A percentile compares a stretch with the other conserved stretches of the same genome.
phyloP scores from a whole-genome alignment of 1,140 invertebrate genomes.

The Rhynchophorus ferrugineus region DNA sequence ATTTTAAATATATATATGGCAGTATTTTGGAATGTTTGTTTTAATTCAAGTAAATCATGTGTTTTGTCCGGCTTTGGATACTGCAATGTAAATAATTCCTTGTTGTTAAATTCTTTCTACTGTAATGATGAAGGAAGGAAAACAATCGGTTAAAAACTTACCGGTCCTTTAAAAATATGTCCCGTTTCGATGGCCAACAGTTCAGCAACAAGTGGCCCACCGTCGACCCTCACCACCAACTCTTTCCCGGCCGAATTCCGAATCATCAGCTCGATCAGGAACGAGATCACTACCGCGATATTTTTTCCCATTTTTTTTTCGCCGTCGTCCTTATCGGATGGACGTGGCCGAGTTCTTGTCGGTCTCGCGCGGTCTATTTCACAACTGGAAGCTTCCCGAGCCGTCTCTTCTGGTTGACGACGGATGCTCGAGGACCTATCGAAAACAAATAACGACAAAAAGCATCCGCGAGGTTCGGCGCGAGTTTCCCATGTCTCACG shows the following conservation, averaged over 20 bases:
- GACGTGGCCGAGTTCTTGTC: too few species aligned
- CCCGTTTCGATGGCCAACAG: slow-evolving; percentile 40
- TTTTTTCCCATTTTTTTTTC: background rate
- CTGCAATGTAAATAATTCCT: too few species aligned
- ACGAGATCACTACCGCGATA: background rate
- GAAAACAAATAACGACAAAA: background rate
- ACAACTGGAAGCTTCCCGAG: too few species aligned
- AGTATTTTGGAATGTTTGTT: too few species aligned
- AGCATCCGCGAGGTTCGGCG: background rate
- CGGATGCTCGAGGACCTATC: background rate
- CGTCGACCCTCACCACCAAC: slow-evolving; percentile 44
- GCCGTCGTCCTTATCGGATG: too few species aligned
- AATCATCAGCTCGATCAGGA: background rate
- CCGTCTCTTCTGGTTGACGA: background rate
- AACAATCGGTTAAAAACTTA: slow-evolving; percentile 28
- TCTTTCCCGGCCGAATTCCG: slow-evolving; percentile 33
- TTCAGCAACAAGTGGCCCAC: slow-evolving; percentile 39
- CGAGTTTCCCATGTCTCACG: background rate
- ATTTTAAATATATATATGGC: too few species aligned
- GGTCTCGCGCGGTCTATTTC: too few species aligned
- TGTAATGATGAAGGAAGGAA: too few species aligned
- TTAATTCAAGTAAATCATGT: too few species aligned
- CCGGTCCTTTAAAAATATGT: slow-evolving; percentile 41
- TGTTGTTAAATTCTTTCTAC: too few species aligned
- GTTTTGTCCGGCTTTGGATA: too few species aligned